These are phyloP conservation scores for Hypsopygia costalis DNA, from an alignment of 2,888 invertebrate species.

Conservation along the genomic window DNA sequence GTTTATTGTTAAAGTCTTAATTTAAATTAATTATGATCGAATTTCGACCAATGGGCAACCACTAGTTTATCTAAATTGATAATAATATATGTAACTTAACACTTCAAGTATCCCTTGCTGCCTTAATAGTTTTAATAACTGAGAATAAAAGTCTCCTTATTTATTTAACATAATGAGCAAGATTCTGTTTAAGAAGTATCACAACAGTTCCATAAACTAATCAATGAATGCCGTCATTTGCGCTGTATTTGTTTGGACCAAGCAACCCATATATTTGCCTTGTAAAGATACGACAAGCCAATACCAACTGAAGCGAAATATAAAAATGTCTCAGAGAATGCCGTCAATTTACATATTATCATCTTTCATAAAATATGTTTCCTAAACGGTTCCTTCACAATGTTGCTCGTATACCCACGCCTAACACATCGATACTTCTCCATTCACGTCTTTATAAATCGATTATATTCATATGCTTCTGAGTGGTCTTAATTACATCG, in stretches of 20 bases:
- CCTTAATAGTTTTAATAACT: no score
- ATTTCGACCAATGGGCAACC: no score
- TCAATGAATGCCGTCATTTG: constrained; percentile 12
- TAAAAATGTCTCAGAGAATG: constrained; percentile 20
- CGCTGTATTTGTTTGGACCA: constrained; percentile 6
- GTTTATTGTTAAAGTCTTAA: no score
- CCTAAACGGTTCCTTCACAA: constrained; percentile 22
- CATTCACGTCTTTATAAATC: constrained; percentile 17
- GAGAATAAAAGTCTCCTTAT: no score
- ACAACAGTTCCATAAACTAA: constrained; percentile 27
- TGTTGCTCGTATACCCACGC: constrained; percentile 16
- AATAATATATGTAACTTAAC: no score
- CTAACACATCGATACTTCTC: not conserved
- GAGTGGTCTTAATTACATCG: constrained; percentile 25
- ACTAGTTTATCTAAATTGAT: no score
- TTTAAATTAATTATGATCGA: no score
- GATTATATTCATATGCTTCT: constrained; percentile 10
- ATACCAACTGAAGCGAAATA: constrained; percentile 17
- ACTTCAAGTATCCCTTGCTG: no score
- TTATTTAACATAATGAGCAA: no score
- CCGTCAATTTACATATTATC: constrained; percentile 22
- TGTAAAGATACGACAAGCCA: not conserved
- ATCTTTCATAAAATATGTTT: constrained; percentile 27
- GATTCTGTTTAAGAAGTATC: no score
- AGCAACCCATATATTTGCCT: not conserved